Base-by-base conservation (phyloP, 2,888 invertebrate species). In the Leucoma salicis region DNA sequence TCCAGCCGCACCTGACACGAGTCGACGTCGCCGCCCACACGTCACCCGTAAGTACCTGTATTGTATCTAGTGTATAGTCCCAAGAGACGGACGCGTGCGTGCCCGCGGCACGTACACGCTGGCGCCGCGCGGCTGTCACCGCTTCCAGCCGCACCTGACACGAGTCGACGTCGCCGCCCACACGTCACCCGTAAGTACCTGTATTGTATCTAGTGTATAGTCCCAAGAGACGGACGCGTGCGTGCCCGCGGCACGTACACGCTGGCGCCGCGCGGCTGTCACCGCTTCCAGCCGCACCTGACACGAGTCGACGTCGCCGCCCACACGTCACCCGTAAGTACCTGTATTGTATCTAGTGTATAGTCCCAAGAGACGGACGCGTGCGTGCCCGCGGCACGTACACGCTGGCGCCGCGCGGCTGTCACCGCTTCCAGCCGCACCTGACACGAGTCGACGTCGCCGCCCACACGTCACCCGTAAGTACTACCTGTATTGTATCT, bases 71-170 rank as follows among this genome's bases (percentile, higher is more conserved):
- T n/a, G n/a, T n/a, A n/a, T n/a, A n/a, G n/a, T n/a, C n/a, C n/a
- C n/a, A n/a, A n/a, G n/a, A n/a, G n/a, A 94, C 94, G 42, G 89
- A 91, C 27, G 92, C 94, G 63, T 98, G 98, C 75, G 91, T 98
- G 31, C 91, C 93, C 1, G 94, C 0, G 95, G 93, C 1, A 76
- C 76, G 32, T 96, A 96, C 74, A 84, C 90, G 39, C 93, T 97
- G 37, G 89, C 90, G 3, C 93, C 97, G 3, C 92, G 92, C 50
- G 94, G 97, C 34, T 98, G 98, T 70, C 98, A 98, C 78, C 89
- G 91, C 48, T 97, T 96, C 78, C 87, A 78, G 35, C 86, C 88
- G 0, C 54, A 71, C 0, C 54, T 45, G 1, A 59, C 59, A 1
- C 18, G n/a, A 0, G 74, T 67, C 0, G 67, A 73, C 49, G 61